Base-by-base conservation (phyloP, 2,797 vertebrate species). In the Momotus momota region DNA sequence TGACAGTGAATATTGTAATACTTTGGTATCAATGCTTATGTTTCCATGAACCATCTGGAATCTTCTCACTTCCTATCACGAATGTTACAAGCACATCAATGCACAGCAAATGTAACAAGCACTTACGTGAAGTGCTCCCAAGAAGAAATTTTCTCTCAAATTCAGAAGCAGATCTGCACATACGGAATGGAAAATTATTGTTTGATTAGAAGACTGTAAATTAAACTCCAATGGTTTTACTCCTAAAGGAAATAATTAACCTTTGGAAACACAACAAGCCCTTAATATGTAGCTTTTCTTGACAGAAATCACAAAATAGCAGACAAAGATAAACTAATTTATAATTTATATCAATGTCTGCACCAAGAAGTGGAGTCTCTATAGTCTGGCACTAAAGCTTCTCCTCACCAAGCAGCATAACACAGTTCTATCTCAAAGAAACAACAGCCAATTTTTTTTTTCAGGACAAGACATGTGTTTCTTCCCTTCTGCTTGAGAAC, bases 241-340 rank as follows among this genome's bases (percentile, higher is more conserved):
- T 79, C 26, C 13, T 58, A 72, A 58, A 75, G 10, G 26, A 93
- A 92, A 67, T 26, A 0, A 48, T 19, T 49, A 80, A 33, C 22
- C 25, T 26, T 80, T 48, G 25, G n/a, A 87, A 78, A 88, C 9
- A 29, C 7, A 71, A 19, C 16, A 61, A 90, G 7, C 4, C 1
- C 8, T 81, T 55, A 65, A 70, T 60, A 26, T 45, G 49, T 23
- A 72, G 46, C 23, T 61, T 65, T 73, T 74, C 43, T 43, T 41
- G 81, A 80, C 15, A 88, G 71, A 88, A 86, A 77, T n/a, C 35
- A 45, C 16, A 45, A 70, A 85, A 51, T 22, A 4, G 27, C 60
- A 90, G 27, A 54, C 74, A 90, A 72, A 93, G 81, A 88, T 38
- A 72, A 90, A 82, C 33, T 85, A 62, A 86, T 73, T 80, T 51